These are phyloP conservation scores for Vannuccia rotundouncinata DNA, from an alignment of 2,888 invertebrate genomes.

Conservation along the genomic window DNA sequence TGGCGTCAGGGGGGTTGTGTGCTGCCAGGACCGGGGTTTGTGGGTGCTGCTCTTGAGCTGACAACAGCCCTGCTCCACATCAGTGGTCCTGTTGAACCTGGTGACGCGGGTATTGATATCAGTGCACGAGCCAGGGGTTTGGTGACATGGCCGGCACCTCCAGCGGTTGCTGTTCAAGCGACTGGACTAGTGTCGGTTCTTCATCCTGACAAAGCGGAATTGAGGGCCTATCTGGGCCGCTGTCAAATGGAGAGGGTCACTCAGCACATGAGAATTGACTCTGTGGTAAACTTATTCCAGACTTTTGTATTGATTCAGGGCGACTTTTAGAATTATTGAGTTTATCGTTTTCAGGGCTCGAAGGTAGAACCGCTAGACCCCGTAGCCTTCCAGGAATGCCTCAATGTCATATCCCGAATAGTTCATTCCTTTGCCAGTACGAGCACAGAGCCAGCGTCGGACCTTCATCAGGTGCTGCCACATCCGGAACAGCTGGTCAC, in stretches of 20 bases:
- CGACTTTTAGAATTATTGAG: no score
- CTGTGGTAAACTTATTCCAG: no score
- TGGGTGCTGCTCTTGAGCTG: neutral
- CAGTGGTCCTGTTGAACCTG: neutral
- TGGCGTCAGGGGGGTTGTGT: neutral
- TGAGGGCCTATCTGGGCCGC: neutral
- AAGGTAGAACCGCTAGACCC: neutral
- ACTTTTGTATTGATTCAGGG: no score
- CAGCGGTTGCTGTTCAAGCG: neutral
- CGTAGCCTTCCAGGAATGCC: neutral
- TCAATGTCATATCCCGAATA: neutral
- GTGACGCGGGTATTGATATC: neutral
- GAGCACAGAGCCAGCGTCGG: neutral
- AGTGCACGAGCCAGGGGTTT: neutral
- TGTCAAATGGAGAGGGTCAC: neutral
- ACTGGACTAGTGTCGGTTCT: neutral
- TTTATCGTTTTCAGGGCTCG: neutral
- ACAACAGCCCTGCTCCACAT: neutral
- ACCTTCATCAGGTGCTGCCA: neutral
- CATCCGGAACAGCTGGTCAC: neutral
- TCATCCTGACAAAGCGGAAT: neutral
- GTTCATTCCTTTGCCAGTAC: neutral
- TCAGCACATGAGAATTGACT: neutral
- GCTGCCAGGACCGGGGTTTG: neutral
- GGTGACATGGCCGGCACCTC: conserved; percentile 2